These are phyloP conservation scores for Felis catus DNA, from an alignment of 2,113 vertebrate genomes.

Conservation along the genomic window DNA sequence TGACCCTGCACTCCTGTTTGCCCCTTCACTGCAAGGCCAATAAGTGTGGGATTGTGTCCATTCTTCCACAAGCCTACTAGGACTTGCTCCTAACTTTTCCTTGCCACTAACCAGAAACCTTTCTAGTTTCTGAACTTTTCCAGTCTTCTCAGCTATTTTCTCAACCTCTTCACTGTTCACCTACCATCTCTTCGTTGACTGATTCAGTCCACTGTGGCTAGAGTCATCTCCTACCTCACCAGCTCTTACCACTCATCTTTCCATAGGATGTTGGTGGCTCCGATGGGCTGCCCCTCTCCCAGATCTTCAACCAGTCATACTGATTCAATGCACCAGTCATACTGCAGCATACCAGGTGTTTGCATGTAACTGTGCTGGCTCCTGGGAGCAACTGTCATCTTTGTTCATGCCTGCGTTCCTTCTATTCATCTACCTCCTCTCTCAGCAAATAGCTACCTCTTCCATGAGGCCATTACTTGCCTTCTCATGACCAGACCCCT, in stretches of 20 bases:
- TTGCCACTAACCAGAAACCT: background rate
- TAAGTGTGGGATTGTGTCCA: background rate
- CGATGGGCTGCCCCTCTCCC: rapidly evolving
- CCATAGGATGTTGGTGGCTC: background rate
- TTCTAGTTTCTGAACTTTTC: background rate
- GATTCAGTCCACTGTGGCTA: background rate
- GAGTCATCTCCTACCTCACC: background rate
- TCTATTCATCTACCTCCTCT: background rate
- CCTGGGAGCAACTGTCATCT: rapidly evolving
- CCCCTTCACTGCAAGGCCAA: background rate
- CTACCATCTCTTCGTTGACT: background rate
- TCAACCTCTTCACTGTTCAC: background rate
- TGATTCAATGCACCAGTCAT: rapidly evolving
- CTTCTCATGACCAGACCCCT: background rate
- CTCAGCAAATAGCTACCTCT: background rate
- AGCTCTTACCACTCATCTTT: background rate
- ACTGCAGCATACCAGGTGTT: too few species aligned
- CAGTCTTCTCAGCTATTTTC: background rate
- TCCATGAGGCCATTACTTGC: background rate
- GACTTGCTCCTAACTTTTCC: background rate
- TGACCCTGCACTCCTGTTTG: background rate
- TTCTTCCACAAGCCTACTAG: background rate
- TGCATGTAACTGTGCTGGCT: background rate
- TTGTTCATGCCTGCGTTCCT: background rate
- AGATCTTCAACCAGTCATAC: background rate